Base-by-base conservation (phyloP, 2,113 vertebrate genomes). In the Pagrus major region DNA sequence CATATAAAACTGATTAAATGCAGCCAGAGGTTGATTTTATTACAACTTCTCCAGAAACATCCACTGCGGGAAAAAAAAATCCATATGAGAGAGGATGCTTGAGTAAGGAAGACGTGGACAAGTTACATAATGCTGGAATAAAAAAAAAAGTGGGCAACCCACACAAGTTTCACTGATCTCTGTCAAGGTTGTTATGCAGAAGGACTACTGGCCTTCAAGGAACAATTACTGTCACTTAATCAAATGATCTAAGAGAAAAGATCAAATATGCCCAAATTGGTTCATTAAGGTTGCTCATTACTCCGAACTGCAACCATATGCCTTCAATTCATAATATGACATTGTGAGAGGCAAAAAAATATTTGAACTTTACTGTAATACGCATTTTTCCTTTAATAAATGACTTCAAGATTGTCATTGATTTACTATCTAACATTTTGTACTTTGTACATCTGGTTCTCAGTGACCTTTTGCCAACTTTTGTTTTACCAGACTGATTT, bases 371-470 rank as follows among this genome's bases (percentile, higher is more conserved):
- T 59, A 49, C 14, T 33, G 47, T 25, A 35, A 56, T 46, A 61
- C 25, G 11, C 16, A 37, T 7, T 39, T 39, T 75, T 16, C 37
- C 33, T 37, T 27, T 3, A 61, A 23, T 60, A 39, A n/a, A 60
- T n/a, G 0, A 56, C 7, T 47, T 56, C 4, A 15, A 77, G 9
- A 46, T 14, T 9, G 35, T 23, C 2, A 29, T 5, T 49, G 54
- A 41, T 69, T 47, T 23, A 61, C 21, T 58, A 9, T n/a, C 14
- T 25, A 0, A 33, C 52, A 1, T 20, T 64, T 39, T 60, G 63
- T 11, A 10, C 21, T 64, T 33, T 65, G 61, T 9, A 70, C 47
- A 76, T 78, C 46, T 81, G 44, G 35, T 76, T 76, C 58, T 76
- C 46, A 60, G 54, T 42, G 52, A 68, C 10, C 2, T 71, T 58